A percentile compares a stretch with the other conserved stretches of the same genome.
Evolutionary conservation across 2,113 vertebrate genomes (phyloP).

Genomic region (Phyllostomus hastatus): DNA sequence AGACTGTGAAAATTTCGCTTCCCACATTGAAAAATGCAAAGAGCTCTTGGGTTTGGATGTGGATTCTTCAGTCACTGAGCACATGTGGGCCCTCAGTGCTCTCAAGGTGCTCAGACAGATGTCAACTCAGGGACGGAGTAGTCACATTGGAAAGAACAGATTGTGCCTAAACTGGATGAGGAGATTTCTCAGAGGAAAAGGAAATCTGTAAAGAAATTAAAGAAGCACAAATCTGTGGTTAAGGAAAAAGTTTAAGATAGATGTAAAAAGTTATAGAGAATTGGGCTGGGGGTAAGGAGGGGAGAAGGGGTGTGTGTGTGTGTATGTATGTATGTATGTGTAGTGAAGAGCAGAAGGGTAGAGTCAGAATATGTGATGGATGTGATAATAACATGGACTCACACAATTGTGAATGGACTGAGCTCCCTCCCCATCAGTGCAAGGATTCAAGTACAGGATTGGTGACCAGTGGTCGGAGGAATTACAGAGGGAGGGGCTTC

Average conservation of each 20-base stretch:
- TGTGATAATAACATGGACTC: rapidly evolving
- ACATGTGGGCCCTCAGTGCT: rapidly evolving
- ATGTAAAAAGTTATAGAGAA: neutral
- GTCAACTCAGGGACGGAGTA: neutral
- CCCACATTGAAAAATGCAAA: neutral
- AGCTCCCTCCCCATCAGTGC: neutral
- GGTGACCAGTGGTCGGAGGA: neutral
- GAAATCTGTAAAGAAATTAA: neutral
- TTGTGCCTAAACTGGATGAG: neutral
- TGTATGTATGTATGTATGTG: neutral
- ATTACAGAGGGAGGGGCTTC: neutral
- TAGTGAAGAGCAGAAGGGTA: neutral
- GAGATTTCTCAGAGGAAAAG: neutral
- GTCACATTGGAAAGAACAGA: neutral
- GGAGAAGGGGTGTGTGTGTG: neutral
- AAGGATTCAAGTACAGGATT: neutral
- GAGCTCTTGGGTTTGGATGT: neutral
- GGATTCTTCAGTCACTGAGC: neutral
- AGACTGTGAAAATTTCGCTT: neutral
- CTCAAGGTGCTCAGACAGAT: neutral
- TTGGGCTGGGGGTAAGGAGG: neutral
- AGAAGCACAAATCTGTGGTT: neutral
- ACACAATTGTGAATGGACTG: neutral
- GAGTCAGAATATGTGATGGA: too few species aligned
- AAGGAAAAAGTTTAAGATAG: neutral